Evolutionary conservation across 2,888 invertebrate species (phyloP).

Genomic region (Mesorhabditis sp.): DNA sequence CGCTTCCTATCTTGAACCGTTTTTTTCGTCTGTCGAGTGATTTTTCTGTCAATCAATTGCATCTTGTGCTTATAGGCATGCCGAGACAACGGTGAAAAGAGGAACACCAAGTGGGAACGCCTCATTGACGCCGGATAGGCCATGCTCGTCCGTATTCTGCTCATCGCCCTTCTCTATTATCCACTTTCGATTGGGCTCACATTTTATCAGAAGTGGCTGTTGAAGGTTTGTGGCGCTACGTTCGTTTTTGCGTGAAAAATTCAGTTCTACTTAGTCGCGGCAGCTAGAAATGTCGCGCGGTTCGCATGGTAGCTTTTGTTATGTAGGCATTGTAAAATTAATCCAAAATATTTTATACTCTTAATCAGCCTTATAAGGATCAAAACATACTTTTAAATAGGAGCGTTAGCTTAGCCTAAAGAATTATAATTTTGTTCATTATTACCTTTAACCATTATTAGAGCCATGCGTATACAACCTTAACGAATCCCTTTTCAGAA

Average conservation of each 20-base stretch:
- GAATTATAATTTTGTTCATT: too few relatives aligned
- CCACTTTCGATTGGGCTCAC: slow-evolving; percentile 87
- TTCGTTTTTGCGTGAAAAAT: background rate
- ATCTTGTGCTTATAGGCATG: too few relatives aligned
- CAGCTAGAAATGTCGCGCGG: background rate
- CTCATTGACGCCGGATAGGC: too few relatives aligned
- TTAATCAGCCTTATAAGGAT: background rate
- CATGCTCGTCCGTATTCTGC: slow-evolving; percentile 39
- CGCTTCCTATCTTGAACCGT: too few relatives aligned
- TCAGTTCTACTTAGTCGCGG: background rate
- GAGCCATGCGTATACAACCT: background rate
- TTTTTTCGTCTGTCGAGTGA: too few relatives aligned
- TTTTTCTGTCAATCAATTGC: too few relatives aligned
- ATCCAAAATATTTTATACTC: background rate
- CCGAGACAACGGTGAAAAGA: too few relatives aligned
- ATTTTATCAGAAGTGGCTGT: slow-evolving; percentile 90
- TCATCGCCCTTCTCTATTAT: slow-evolving; percentile 78
- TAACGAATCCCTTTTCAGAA: slow-evolving; percentile 67
- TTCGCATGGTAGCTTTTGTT: too few relatives aligned
- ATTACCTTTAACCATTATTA: too few relatives aligned
- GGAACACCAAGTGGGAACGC: too few relatives aligned
- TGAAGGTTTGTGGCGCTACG: slow-evolving; percentile 67
- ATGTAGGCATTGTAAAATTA: too few relatives aligned
- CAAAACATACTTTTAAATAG: background rate
- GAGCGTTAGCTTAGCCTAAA: too few relatives aligned